Conservation (phyloP, 2,888 invertebrate species). For the Eugnorisma glareosa region DNA sequence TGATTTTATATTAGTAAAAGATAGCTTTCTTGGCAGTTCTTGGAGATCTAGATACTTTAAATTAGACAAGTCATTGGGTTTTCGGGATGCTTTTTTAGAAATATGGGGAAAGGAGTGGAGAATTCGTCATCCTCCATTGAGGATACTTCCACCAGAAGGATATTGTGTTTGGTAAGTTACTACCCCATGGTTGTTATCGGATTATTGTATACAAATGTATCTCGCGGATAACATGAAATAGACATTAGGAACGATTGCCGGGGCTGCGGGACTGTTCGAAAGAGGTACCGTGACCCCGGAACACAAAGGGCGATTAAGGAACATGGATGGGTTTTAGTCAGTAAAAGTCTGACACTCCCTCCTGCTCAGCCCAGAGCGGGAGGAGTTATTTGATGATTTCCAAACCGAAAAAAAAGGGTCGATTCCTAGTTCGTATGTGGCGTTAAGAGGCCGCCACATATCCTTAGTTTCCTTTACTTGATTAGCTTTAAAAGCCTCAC, state of each 20-base stretch:
- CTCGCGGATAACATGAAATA: background rate
- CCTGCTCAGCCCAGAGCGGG: too few species aligned
- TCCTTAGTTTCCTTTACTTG: background rate
- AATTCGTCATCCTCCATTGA: background rate
- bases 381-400: too few species aligned
- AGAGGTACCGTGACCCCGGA: too few species aligned
- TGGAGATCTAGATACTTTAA: constrained; percentile 11
- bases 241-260: background rate
- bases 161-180: background rate
- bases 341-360: too few species aligned
- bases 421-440: background rate
- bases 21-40: constrained; percentile 8
- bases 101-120: background rate
- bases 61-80: constrained; percentile 11
- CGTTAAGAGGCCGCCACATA: background rate
- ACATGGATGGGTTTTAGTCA: too few species aligned
- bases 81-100: too few species aligned
- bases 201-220: too few species aligned
- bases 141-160: background rate
- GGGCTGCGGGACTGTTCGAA: too few species aligned
- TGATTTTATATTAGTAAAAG: constrained; percentile 40
- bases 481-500: background rate
- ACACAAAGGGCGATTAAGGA: too few species aligned
- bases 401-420: too few species aligned
- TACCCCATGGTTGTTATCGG: too few species aligned